A percentile compares a stretch with the other conserved stretches of the same genome.
These are phyloP conservation scores for Typhlichthys subterraneus DNA, from an alignment of 2,797 vertebrate species.

Conservation along the genomic window DNA sequence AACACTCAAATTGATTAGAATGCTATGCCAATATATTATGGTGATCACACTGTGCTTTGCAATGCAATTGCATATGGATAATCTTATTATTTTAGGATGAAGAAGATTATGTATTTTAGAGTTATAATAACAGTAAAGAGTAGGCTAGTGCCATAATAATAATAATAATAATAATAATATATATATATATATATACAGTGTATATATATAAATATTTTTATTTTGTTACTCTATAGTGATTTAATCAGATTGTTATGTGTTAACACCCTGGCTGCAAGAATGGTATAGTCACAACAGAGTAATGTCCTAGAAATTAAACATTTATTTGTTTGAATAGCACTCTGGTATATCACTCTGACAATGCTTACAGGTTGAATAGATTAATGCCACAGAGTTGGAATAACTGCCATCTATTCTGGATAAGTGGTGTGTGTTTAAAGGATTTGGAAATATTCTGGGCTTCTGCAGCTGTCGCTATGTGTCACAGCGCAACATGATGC, in stretches of 20 bases:
- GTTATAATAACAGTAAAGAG: too few species aligned
- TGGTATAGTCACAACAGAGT: neutral
- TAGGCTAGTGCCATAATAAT: too few species aligned
- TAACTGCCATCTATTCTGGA: constrained; percentile 12
- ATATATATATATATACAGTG: too few species aligned
- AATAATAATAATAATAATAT: too few species aligned
- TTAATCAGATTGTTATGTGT: constrained; percentile 40
- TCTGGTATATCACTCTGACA: neutral
- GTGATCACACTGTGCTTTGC: too few species aligned
- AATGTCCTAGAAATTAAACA: neutral
- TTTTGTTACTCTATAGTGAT: neutral
- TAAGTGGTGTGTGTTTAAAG: constrained; percentile 54
- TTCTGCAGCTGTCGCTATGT: constrained; percentile 76
- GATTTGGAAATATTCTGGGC: constrained; percentile 74
- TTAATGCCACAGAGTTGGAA: neutral
- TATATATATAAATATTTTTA: too few species aligned
- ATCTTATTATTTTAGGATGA: too few species aligned
- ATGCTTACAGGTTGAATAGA: neutral
- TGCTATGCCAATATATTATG: neutral
- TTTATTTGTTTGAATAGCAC: neutral
- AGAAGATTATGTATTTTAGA: too few species aligned
- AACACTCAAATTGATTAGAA: constrained; percentile 26
- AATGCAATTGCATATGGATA: too few species aligned
- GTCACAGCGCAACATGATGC: constrained; percentile 78
- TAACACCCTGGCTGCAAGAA: neutral